These are phyloP conservation scores for Oscheius sp. DNA, from an alignment of 2,888 invertebrate genomes.

Conservation along the genomic window DNA sequence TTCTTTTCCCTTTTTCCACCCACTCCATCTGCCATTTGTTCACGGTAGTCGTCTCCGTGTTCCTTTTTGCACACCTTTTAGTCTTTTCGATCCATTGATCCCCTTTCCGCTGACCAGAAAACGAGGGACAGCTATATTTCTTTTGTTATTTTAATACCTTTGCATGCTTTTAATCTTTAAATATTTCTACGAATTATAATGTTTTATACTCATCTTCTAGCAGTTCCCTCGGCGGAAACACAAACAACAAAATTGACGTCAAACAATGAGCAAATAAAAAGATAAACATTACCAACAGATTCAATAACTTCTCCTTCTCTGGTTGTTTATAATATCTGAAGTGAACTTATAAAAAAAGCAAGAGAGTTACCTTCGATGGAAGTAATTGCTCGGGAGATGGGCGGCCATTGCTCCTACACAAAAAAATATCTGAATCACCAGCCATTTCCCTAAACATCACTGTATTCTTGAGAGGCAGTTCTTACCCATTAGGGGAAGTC, in stretches of 20 bases:
- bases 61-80: neutral
- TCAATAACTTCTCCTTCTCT: neutral
- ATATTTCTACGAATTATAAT: too few species aligned
- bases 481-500: neutral
- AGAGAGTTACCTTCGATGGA: neutral
- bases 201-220: too few species aligned
- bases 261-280: neutral
- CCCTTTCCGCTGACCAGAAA: too few species aligned
- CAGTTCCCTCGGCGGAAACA: too few species aligned
- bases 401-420: neutral
- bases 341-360: neutral
- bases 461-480: neutral
- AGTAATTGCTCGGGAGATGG: neutral
- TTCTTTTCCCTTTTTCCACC: neutral
- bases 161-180: too few species aligned
- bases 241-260: neutral
- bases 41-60: neutral
- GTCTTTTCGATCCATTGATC: slow-evolving; percentile 2
- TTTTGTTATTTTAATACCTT: too few species aligned
- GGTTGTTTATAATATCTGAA: neutral
- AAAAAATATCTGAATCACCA: neutral
- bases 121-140: too few species aligned
- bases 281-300: neutral
- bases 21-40: neutral
- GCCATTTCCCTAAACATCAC: neutral